Conservation (phyloP, 2,888 invertebrate species). For the Helobdella robusta region DNA sequence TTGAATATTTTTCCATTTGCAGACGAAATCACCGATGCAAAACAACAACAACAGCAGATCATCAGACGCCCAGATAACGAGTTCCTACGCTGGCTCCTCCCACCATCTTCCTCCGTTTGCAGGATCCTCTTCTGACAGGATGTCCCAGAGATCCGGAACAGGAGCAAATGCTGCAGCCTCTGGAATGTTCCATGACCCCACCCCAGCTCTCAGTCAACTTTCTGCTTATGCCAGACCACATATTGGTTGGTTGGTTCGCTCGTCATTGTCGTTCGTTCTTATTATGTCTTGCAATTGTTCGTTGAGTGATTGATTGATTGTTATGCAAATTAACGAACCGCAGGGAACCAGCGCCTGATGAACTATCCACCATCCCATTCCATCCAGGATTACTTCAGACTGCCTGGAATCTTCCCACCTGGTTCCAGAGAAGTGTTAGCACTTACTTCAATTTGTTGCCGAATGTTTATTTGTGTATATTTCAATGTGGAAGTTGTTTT, state of each 20-base stretch:
- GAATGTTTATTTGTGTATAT: too few relatives aligned
- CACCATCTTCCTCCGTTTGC: constrained; percentile 26
- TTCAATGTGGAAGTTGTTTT: too few relatives aligned
- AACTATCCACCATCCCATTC: constrained; percentile 45
- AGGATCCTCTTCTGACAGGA: constrained; percentile 22
- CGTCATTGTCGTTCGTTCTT: too few relatives aligned
- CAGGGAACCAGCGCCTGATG: constrained; percentile 18
- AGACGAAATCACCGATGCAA: constrained; percentile 31
- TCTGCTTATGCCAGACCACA: constrained; percentile 53
- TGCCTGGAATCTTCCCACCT: constrained; percentile 62
- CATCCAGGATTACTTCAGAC: constrained; percentile 73
- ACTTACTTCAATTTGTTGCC: not conserved
- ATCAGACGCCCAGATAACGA: constrained; percentile 37
- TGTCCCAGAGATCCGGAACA: constrained; percentile 13
- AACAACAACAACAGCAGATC: constrained; percentile 25
- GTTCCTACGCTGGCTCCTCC: constrained; percentile 29
- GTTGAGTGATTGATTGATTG: too few relatives aligned
- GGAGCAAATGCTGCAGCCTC: too few relatives aligned
- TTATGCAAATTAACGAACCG: too few relatives aligned
- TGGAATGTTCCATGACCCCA: constrained; percentile 46
- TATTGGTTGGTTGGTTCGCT: constrained; percentile 22
- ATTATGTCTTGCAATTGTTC: too few relatives aligned
- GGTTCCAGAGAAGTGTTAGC: constrained; percentile 56
- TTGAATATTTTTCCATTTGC: constrained; percentile 9
- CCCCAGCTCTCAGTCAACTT: constrained; percentile 80